Conservation (phyloP, 2,113 vertebrate genomes). For the Emydocephalus ijimae region DNA sequence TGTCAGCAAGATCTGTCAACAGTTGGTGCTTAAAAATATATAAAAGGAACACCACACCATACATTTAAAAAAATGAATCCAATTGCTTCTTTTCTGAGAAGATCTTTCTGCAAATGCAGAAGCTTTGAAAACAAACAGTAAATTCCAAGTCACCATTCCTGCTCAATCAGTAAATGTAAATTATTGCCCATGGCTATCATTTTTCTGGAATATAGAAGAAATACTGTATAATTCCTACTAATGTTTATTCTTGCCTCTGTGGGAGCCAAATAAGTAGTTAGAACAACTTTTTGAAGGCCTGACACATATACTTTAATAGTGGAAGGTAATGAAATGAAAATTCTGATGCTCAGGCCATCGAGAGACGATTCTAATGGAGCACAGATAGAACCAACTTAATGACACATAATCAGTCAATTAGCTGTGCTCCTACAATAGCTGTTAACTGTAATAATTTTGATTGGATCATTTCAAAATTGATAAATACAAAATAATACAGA, state of each 20-base stretch:
- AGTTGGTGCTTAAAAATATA: neutral
- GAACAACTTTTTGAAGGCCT: neutral
- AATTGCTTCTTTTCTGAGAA: neutral
- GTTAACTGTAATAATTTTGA: neutral
- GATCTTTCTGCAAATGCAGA: neutral
- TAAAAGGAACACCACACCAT: neutral
- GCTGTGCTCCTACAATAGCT: neutral
- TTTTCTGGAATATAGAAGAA: neutral
- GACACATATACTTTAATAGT: neutral
- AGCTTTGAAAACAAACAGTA: neutral
- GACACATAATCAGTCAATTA: neutral
- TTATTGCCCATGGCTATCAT: neutral
- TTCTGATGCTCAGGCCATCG: neutral
- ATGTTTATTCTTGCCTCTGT: neutral
- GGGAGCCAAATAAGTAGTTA: neutral
- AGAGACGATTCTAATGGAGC: neutral
- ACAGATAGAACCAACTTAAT: neutral
- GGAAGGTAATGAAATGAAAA: neutral
- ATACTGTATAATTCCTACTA: neutral
- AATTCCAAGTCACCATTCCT: neutral
- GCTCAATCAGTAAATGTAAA: neutral
- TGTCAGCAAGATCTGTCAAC: neutral
- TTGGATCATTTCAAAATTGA: conserved; percentile 8
- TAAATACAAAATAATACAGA: conserved; percentile 23
- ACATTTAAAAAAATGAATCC: neutral